phyloP scores from a whole-genome alignment of 2,113 vertebrate species.

The Mionectes macconnelli region DNA sequence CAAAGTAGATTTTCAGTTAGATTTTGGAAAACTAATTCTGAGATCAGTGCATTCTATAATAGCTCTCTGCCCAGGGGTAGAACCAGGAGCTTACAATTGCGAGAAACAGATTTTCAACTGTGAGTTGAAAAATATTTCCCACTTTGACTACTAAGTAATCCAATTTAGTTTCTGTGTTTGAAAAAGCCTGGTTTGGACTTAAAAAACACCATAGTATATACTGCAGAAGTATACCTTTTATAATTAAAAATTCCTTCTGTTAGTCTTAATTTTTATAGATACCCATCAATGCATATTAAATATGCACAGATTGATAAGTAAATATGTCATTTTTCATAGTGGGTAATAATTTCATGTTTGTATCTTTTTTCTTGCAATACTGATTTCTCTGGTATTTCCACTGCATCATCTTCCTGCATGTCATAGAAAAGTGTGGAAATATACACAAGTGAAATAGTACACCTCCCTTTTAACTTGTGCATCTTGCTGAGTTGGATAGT shows the following conservation, averaged over 20 bases:
- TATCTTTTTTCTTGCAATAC: background rate
- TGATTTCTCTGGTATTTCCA: background rate
- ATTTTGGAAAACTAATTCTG: background rate
- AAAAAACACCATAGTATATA: background rate
- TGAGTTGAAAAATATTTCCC: background rate
- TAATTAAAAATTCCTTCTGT: background rate
- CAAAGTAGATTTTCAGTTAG: background rate
- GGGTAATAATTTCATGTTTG: background rate
- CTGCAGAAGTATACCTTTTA: background rate
- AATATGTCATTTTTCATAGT: background rate
- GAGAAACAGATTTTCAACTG: background rate
- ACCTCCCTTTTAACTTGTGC: background rate
- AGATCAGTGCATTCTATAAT: accelerated
- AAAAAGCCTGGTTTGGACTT: background rate
- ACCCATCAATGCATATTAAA: background rate
- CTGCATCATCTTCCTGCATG: background rate
- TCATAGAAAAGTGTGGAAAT: background rate
- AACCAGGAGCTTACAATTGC: background rate
- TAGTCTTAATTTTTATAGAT: background rate
- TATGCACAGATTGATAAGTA: background rate
- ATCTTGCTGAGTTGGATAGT: background rate
- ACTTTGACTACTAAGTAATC: background rate
- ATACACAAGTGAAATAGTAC: accelerated
- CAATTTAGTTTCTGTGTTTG: background rate
- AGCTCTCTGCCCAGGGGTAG: background rate